phyloP scores from a whole-genome alignment of 2,888 invertebrate species.

The Gastracanthus pulcherrimus region DNA sequence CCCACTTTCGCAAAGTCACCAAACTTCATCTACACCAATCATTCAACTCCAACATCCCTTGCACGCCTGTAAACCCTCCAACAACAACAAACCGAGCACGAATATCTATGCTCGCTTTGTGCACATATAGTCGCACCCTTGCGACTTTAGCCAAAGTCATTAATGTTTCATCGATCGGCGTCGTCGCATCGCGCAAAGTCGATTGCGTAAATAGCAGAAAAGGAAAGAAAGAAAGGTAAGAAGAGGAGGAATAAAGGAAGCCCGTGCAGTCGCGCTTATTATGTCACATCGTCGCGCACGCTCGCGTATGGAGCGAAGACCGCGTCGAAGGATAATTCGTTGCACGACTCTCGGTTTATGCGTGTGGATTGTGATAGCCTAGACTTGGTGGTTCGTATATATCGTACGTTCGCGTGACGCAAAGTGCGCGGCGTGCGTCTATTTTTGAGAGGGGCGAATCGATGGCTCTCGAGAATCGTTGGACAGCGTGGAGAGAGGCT shows the following conservation, averaged over 20 bases:
- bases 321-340: slow-evolving; percentile 2
- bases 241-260: neutral
- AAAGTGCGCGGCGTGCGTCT: neutral
- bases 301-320: neutral
- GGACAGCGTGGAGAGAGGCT: neutral
- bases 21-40: too few relatives aligned
- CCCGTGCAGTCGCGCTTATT: neutral
- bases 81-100: neutral
- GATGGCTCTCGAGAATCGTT: neutral
- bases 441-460: neutral
- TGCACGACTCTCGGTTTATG: slow-evolving; percentile 1
- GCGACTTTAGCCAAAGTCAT: slow-evolving; percentile 41
- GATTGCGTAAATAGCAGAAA: slow-evolving; percentile 20
- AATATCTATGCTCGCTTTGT: neutral
- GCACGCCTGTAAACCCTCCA: too few relatives aligned
- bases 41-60: too few relatives aligned
- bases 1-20: too few relatives aligned
- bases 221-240: neutral
- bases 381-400: neutral
- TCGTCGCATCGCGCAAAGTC: neutral
- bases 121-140: neutral
- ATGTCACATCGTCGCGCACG: neutral
- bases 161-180: slow-evolving; percentile 39
- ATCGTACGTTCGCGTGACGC: neutral
- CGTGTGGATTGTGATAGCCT: neutral